phyloP scores from a whole-genome alignment of 2,888 invertebrate species.

The Hydriomena furcata region DNA sequence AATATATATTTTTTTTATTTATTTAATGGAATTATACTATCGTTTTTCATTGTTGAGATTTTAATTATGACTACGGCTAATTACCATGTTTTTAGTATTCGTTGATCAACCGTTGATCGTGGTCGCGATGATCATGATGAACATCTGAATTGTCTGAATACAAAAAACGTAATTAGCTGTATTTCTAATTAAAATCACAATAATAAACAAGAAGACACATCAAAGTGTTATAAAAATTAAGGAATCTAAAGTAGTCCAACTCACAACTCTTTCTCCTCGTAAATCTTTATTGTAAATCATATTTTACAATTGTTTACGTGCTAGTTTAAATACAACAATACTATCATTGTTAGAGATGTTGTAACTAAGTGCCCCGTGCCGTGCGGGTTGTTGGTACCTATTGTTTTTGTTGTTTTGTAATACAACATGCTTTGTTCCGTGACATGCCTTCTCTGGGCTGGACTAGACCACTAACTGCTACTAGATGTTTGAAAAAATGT shows the following conservation, averaged over 20 bases:
- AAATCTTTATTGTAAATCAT: constrained; percentile 50
- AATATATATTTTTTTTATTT: too few relatives aligned
- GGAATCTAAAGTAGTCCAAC: not conserved
- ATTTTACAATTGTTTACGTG: constrained; percentile 74
- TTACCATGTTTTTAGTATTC: too few relatives aligned
- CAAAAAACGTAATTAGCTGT: too few relatives aligned
- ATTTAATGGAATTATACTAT: too few relatives aligned
- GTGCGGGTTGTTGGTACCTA: constrained; percentile 5
- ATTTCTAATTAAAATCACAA: too few relatives aligned
- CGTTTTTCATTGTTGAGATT: too few relatives aligned
- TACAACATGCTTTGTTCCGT: constrained; percentile 13
- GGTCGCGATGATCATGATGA: too few relatives aligned
- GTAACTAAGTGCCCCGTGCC: constrained; percentile 25
- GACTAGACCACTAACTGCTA: constrained; percentile 56
- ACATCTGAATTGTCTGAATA: too few relatives aligned
- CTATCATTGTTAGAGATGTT: constrained; percentile 31
- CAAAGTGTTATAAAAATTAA: too few relatives aligned
- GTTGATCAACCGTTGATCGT: too few relatives aligned
- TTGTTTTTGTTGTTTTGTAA: constrained; percentile 30
- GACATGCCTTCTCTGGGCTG: constrained; percentile 35
- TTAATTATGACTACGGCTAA: too few relatives aligned
- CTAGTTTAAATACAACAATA: constrained; percentile 51
- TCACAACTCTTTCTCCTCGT: constrained; percentile 34
- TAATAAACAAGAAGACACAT: too few relatives aligned
- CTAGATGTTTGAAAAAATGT: constrained; percentile 31